These are phyloP conservation scores for Propithecus perrieri DNA, from an alignment of 2,797 vertebrate genomes.

Conservation along the genomic window DNA sequence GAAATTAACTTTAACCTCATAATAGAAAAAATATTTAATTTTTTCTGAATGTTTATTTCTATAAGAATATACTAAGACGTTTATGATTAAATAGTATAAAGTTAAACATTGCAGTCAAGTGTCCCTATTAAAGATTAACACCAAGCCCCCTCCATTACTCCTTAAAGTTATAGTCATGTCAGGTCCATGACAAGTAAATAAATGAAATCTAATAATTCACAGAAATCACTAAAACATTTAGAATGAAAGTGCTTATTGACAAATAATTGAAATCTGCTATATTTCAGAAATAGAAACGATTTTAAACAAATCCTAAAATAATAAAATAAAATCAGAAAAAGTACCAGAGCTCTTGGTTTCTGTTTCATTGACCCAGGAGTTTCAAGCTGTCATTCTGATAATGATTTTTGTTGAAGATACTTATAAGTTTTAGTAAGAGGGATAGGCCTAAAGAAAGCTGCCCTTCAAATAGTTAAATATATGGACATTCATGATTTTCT, in stretches of 20 bases:
- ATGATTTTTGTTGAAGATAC: neutral
- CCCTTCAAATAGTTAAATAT: slow-evolving; percentile 26
- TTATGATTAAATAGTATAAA: neutral
- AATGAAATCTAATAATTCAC: neutral
- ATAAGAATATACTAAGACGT: neutral
- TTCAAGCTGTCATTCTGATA: neutral
- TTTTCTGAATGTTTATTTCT: neutral
- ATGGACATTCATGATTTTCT: neutral
- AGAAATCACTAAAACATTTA: neutral
- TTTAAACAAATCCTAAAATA: neutral
- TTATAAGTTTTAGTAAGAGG: neutral
- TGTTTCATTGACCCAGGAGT: neutral
- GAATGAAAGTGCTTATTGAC: neutral
- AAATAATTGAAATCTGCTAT: neutral
- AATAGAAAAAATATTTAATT: neutral
- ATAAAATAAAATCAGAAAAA: neutral
- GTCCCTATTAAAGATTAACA: neutral
- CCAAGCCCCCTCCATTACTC: neutral
- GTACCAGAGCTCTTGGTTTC: neutral
- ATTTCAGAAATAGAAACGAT: neutral
- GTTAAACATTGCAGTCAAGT: neutral
- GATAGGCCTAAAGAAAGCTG: neutral
- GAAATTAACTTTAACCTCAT: slow-evolving; percentile 1
- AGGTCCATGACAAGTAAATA: neutral
- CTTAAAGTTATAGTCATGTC: neutral